Evolutionary conservation across 2,797 vertebrate genomes (phyloP).

Genomic region (Centroberyx gerrardi): DNA sequence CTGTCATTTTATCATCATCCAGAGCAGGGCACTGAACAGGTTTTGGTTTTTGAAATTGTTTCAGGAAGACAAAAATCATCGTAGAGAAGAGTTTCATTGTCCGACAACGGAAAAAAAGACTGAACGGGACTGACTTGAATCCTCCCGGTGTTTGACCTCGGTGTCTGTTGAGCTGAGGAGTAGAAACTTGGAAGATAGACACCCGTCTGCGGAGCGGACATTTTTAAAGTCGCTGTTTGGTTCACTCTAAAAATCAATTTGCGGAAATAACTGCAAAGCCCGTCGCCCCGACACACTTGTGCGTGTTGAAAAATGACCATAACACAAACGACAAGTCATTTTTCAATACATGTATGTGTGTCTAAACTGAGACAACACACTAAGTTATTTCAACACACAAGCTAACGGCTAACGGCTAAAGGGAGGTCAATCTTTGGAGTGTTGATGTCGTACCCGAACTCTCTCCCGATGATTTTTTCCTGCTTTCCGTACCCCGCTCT

Average conservation of each 20-base stretch:
- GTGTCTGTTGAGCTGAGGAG: constrained; percentile 6
- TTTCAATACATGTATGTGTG: too few species aligned
- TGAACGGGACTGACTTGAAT: not conserved
- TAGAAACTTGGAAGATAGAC: constrained; percentile 41
- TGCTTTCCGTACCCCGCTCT: constrained; percentile 39
- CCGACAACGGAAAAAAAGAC: constrained; percentile 4
- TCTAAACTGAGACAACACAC: too few species aligned
- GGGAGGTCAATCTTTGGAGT: constrained; percentile 47
- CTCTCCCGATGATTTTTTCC: constrained; percentile 60
- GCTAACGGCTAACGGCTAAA: constrained; percentile 29
- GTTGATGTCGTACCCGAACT: constrained; percentile 40
- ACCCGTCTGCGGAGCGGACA: not conserved
- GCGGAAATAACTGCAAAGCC: not conserved
- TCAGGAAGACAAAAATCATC: constrained; percentile 74
- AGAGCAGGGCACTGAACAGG: constrained; percentile 51
- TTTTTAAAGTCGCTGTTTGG: constrained; percentile 3
- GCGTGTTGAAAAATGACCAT: too few species aligned
- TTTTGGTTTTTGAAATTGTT: constrained; percentile 65
- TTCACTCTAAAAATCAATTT: not conserved
- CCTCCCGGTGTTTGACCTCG: not conserved
- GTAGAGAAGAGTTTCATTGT: constrained; percentile 31
- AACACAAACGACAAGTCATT: too few species aligned
- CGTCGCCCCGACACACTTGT: too few species aligned
- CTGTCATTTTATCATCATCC: constrained; percentile 18
- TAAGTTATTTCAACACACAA: not conserved